Conservation (phyloP, 1,140 invertebrate species). For the Wasmannia auropunctata region DNA sequence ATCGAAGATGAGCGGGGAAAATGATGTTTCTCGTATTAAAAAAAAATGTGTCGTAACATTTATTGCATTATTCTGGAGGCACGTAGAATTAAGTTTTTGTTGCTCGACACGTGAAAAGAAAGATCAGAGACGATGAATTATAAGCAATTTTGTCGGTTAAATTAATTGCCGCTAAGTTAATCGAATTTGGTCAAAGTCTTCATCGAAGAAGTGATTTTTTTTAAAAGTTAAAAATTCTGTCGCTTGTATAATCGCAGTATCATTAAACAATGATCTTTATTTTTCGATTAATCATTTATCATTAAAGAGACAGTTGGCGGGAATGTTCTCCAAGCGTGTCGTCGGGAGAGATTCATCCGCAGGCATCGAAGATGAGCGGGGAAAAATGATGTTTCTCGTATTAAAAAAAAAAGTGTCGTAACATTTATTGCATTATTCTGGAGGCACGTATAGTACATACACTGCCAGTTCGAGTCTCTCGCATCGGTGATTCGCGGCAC, state of each 20-base stretch:
- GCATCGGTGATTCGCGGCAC: background rate
- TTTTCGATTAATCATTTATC: too few species aligned
- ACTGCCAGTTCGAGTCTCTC: background rate
- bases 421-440: slow-evolving; percentile 21
- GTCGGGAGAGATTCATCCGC: background rate
- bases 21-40: background rate
- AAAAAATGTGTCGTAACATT: slow-evolving; percentile 24
- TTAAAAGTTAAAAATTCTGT: background rate
- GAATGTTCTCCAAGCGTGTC: background rate
- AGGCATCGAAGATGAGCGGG: background rate
- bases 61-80: slow-evolving; percentile 13
- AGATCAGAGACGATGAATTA: background rate
- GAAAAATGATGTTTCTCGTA: background rate
- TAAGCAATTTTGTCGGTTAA: background rate
- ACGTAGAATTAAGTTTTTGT: background rate
- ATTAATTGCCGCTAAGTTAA: background rate
- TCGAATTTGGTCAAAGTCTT: background rate
- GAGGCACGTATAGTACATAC: background rate
- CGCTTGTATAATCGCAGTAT: background rate
- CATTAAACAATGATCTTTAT: background rate
- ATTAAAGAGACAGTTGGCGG: background rate
- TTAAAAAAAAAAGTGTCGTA: slow-evolving; percentile 16
- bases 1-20: background rate
- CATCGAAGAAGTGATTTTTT: background rate
- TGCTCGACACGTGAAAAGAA: background rate